These are phyloP conservation scores for Vimba vimba DNA, from an alignment of 2,113 vertebrate species.

Conservation along the genomic window DNA sequence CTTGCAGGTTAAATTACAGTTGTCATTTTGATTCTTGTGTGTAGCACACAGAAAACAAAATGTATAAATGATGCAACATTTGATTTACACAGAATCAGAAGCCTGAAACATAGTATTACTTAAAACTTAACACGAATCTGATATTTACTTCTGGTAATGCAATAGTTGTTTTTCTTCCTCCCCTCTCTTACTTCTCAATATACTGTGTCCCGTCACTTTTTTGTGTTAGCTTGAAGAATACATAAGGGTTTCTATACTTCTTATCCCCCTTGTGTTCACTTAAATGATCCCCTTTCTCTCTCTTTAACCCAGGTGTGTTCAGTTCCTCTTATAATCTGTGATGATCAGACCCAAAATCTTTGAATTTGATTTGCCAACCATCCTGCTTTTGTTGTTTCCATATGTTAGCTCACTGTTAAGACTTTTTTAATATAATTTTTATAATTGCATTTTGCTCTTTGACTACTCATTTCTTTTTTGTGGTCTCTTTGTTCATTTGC, in stretches of 20 bases:
- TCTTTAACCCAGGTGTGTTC: neutral
- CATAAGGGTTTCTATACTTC: neutral
- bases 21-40: neutral
- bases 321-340: neutral
- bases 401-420: neutral
- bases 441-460: conserved; percentile 3
- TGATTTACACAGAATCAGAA: neutral
- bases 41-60: neutral
- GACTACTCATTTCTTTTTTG: neutral
- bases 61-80: neutral
- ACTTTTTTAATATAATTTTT: neutral
- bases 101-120: neutral
- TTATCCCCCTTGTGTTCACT: neutral
- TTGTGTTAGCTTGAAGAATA: neutral
- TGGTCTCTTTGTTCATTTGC: conserved; percentile 32
- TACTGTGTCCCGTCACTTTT: neutral
- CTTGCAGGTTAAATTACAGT: neutral
- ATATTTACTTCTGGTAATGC: neutral
- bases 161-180: neutral
- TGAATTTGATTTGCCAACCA: neutral
- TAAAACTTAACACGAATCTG: neutral
- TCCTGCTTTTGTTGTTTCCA: conserved; percentile 4
- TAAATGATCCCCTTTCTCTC: neutral
- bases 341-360: neutral
- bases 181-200: neutral